Evolutionary conservation across 2,888 invertebrate genomes (phyloP).

Genomic region (Caenorhabditis becei): DNA sequence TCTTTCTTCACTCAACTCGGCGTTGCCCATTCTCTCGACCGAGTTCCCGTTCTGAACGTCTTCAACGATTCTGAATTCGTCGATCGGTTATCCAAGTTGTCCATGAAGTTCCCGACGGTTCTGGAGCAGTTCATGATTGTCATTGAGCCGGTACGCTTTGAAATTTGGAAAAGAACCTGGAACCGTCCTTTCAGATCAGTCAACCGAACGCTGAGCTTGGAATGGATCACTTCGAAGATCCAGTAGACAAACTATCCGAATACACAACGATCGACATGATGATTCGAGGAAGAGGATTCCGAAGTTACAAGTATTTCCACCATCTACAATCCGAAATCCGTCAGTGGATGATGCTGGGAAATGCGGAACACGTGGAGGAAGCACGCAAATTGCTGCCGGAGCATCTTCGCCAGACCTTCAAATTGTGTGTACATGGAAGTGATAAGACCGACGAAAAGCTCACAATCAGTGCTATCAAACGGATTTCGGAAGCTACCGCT

Average conservation of each 20-base stretch:
- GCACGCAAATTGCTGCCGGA: constrained; percentile 15
- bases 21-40: constrained; percentile 16
- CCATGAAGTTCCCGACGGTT: constrained; percentile 24
- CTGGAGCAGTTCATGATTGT: constrained; percentile 34
- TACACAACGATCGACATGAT: constrained; percentile 18
- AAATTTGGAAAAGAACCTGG: neutral
- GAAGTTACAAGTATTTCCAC: constrained; percentile 50
- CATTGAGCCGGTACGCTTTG: constrained; percentile 32
- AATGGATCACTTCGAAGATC: constrained; percentile 19
- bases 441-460: neutral
- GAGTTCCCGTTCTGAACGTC: constrained; percentile 24
- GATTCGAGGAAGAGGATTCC: constrained; percentile 26
- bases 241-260: constrained; percentile 13
- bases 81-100: neutral
- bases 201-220: constrained; percentile 24
- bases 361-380: constrained; percentile 38
- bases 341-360: constrained; percentile 49
- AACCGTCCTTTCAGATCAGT: constrained; percentile 4
- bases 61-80: constrained; percentile 8
- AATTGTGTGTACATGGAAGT: neutral
- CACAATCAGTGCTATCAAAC: constrained; percentile 12
- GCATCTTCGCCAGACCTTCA: neutral
- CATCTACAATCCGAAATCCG: constrained; percentile 28
- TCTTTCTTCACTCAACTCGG: constrained; percentile 36
- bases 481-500: constrained; percentile 11